Evolutionary conservation across 2,113 vertebrate species (phyloP), one percentile per base, ranked within the genome.

Genomic region (Chamaea fasciata): DNA sequence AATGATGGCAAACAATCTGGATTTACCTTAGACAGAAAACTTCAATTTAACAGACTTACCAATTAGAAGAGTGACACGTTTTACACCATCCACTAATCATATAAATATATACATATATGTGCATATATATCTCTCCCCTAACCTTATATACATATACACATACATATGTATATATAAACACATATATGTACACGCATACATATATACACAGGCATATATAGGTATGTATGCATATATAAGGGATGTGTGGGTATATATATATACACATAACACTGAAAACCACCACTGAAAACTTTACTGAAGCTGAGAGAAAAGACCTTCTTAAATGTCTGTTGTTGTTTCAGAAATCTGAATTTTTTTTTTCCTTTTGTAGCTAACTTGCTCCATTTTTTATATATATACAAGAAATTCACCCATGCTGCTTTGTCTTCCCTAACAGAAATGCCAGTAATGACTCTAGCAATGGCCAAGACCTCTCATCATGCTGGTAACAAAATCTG

Each of bases 131-230:
- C 6, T 33, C 24, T 37, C 47, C 17, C 9, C 20, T 53, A n/a
- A 53, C 17, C 13, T 60, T n/a, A 39, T 30, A 28, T 18, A 41
- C 30, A 39, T 20, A 11, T 37, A 50, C 28, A 9, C 3, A 12
- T 31, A 13, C 11, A 3, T 13, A 22, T 52, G 4, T 33, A 6
- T 6, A 17, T 3, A 62, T 0, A n/a, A 2, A 50, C 21, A 56
- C 18, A 47, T 5, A 41, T 2, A 21, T 6, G 11, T 9, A 50
- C n/a, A 56, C 7, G 17, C 5, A 59, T 2, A 20, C 5, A 30
- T 33, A 42, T 7, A 11, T 10, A 65, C 6, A 49, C 2, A 44
- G 14, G 27, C 46, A 52, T 50, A 11, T 35, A 35, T 37, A 21
- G 39, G 9, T 10, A 15, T 28, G 7, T 10, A 62, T 37, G 10